Evolutionary conservation across 2,797 vertebrate genomes (phyloP).

Genomic region (Remorina albescens): DNA sequence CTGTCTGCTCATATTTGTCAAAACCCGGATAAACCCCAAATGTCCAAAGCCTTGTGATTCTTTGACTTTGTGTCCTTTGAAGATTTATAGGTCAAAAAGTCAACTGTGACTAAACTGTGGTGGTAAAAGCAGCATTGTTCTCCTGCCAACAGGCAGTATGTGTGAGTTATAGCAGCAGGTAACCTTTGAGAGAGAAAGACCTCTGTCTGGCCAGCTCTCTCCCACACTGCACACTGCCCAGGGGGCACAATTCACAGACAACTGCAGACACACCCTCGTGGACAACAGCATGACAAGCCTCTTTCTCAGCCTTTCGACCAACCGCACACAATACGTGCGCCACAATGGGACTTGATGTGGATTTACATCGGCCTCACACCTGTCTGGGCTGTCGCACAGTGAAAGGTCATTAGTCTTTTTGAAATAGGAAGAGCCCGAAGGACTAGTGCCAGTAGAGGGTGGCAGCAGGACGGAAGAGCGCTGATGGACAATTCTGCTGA

Average conservation of each 20-base stretch:
- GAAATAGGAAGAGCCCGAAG: conserved; percentile 66
- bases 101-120: conserved; percentile 62
- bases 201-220: conserved; percentile 49
- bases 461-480: conserved; percentile 46
- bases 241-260: conserved; percentile 72
- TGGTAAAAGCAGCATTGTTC: conserved; percentile 55
- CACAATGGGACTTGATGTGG: conserved; percentile 65
- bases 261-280: conserved; percentile 56
- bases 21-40: conserved; percentile 50
- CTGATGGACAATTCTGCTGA: conserved; percentile 45
- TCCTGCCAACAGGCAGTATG: conserved; percentile 58
- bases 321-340: conserved; percentile 48
- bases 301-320: conserved; percentile 54
- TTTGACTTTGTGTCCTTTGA: conserved; percentile 58
- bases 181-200: conserved; percentile 57
- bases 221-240: conserved; percentile 55
- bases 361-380: conserved; percentile 73
- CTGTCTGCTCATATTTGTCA: conserved; percentile 49
- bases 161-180: conserved; percentile 72
- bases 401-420: conserved; percentile 78
- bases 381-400: conserved; percentile 61
- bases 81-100: conserved; percentile 72
- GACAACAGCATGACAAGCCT: conserved; percentile 62
- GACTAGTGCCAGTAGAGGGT: conserved; percentile 34
- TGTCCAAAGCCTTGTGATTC: conserved; percentile 52